phyloP scores from a whole-genome alignment of 1,140 invertebrate genomes.

The Piezodorus guildinii region DNA sequence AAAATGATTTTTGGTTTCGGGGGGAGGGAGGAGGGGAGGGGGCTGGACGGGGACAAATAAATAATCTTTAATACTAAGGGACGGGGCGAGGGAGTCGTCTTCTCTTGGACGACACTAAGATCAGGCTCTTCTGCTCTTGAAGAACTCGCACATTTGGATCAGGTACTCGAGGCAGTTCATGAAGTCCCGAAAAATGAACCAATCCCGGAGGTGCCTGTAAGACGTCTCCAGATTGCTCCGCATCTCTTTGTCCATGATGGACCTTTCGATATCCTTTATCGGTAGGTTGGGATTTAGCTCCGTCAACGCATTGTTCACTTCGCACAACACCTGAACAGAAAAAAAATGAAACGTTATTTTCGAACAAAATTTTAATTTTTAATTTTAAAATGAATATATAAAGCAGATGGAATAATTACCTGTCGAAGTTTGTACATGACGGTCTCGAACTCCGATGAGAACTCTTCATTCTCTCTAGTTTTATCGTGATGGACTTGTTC shows the following conservation, averaged over 20 bases:
- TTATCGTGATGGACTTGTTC: slow-evolving; percentile 55
- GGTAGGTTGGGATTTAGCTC: slow-evolving; percentile 38
- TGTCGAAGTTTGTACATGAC: slow-evolving; percentile 43
- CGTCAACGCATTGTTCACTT: slow-evolving; percentile 42
- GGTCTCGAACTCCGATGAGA: slow-evolving; percentile 42
- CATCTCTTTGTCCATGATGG: slow-evolving; percentile 43
- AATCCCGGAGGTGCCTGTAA: slow-evolving; percentile 44
- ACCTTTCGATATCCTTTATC: slow-evolving; percentile 39
- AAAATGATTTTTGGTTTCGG: not conserved
- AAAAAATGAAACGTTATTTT: slow-evolving; percentile 15
- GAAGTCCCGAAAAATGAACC: slow-evolving; percentile 53
- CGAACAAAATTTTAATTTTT: no score
- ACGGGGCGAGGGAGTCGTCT: not conserved
- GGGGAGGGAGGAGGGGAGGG: not conserved
- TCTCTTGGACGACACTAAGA: no score
- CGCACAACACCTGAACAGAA: slow-evolving; percentile 41
- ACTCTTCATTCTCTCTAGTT: slow-evolving; percentile 37
- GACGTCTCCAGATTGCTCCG: slow-evolving; percentile 37
- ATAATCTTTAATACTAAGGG: not conserved
- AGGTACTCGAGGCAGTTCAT: slow-evolving; percentile 49
- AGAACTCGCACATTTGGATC: slow-evolving; percentile 40
- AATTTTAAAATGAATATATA: no score
- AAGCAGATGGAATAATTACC: slow-evolving; percentile 33
- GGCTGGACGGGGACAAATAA: not conserved
- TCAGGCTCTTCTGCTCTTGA: slow-evolving; percentile 21